A percentile compares a stretch with the other conserved stretches of the same genome.
These are phyloP conservation scores for Ibycter americanus DNA, from an alignment of 2,797 vertebrate genomes.

Conservation along the genomic window DNA sequence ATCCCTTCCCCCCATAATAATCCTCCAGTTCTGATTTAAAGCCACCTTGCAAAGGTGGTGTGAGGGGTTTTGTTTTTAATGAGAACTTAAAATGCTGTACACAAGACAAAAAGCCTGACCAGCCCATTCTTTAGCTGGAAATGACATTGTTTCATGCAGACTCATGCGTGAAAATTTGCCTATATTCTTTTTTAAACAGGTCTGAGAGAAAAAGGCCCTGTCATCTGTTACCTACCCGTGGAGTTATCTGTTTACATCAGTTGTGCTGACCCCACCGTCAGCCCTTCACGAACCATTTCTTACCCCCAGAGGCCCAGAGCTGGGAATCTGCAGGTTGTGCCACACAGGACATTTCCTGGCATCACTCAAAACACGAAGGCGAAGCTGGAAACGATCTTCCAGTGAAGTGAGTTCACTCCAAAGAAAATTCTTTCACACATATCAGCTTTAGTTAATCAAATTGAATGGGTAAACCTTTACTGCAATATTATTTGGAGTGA, in stretches of 20 bases:
- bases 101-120: neutral
- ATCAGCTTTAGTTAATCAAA: neutral
- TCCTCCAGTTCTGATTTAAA: neutral
- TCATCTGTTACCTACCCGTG: neutral
- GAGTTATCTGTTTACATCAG: neutral
- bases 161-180: neutral
- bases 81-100: neutral
- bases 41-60: neutral
- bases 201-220: neutral
- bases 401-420: neutral
- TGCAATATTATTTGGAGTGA: neutral
- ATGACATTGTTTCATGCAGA: neutral
- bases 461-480: neutral
- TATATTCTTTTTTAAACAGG: neutral
- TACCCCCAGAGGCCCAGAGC: neutral
- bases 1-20: neutral
- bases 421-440: neutral
- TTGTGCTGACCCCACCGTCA: neutral
- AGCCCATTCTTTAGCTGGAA: neutral
- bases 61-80: neutral
- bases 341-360: neutral
- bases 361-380: neutral
- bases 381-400: neutral
- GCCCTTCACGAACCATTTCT: neutral
- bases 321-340: neutral